A percentile compares a stretch with the other conserved stretches of the same genome.
These are phyloP conservation scores for Rana temporaria DNA, from an alignment of 2,113 vertebrate species.

Conservation along the genomic window DNA sequence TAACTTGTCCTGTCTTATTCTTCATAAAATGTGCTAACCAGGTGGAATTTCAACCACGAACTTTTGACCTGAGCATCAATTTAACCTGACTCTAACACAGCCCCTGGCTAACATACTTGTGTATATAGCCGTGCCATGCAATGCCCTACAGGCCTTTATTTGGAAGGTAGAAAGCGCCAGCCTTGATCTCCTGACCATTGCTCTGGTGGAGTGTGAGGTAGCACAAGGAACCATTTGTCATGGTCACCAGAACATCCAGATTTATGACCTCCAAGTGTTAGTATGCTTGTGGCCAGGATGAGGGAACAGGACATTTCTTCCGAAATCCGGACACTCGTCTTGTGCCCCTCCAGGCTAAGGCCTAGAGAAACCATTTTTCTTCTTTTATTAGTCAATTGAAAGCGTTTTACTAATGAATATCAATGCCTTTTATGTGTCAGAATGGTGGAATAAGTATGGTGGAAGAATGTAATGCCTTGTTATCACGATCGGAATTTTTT, in stretches of 20 bases:
- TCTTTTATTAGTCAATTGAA: neutral
- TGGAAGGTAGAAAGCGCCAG: neutral
- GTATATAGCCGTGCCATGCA: neutral
- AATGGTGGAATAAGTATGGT: too few species aligned
- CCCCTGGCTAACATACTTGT: conserved; percentile 1
- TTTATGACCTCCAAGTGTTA: conserved; percentile 19
- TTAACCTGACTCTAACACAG: neutral
- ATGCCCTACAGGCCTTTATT: neutral
- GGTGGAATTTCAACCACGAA: conserved; percentile 4
- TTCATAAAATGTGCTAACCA: neutral
- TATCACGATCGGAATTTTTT: too few species aligned
- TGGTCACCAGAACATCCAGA: neutral
- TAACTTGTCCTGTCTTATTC: too few species aligned
- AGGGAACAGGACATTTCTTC: neutral
- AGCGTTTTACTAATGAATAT: neutral
- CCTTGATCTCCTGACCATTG: conserved; percentile 21
- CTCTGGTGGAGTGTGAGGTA: neutral
- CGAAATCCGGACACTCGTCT: neutral
- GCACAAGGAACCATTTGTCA: conserved; percentile 21
- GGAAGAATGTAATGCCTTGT: too few species aligned
- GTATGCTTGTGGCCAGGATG: neutral
- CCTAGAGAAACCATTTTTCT: neutral
- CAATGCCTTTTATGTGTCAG: too few species aligned
- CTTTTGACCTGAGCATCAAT: conserved; percentile 23
- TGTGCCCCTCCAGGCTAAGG: neutral